Base-by-base conservation (phyloP, 2,113 vertebrate genomes). In the Cyprinodon tularosa region DNA sequence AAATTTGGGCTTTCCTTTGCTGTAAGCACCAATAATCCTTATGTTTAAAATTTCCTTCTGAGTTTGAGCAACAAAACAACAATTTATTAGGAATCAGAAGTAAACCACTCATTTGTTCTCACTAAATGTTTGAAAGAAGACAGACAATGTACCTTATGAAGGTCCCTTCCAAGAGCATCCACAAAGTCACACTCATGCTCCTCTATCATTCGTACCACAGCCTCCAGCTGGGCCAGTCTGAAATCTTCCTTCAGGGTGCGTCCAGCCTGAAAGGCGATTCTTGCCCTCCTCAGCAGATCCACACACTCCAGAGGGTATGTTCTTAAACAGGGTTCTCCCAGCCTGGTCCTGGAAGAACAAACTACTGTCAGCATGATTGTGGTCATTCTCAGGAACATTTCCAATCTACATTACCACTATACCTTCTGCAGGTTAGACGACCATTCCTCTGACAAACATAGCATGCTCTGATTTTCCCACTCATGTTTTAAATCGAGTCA, bases 141-240 rank as follows among this genome's bases (percentile, higher is more conserved):
- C 10, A 60, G 0, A 29, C 42, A 0, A 38, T 12, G 61, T 4
- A 95, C 94, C 92, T 94, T 95, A 60, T 91, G 93, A 63, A 95
- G 89, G 78, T 95, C 94, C 69, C 88, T 86, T 67, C 89, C 84
- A 13, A 95, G 91, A 69, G 92, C 88, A 22, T 91, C 92, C 63
- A 94, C 92, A 86, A 95, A 94, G 74, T 94, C 93, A 65, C 88
- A 86, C 80, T 95, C 93, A 3, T 94, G 93, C 20, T 93, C 91
- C 48, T 88, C 89, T 83, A 95, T 78, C 93, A 95, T 87, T 38
- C 74, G 86, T 61, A 94, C 72, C 57, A 94, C 37, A 20, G 92
- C 92, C 73, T 94, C 90, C 66, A 95, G 82, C 86, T 95, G 94
- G 38, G 77, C 61, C 59, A 86, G 68, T 63, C 94, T 85, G 84